These are phyloP conservation scores for Galleria mellonella DNA, from an alignment of 1,140 invertebrate genomes.

Conservation along the genomic window DNA sequence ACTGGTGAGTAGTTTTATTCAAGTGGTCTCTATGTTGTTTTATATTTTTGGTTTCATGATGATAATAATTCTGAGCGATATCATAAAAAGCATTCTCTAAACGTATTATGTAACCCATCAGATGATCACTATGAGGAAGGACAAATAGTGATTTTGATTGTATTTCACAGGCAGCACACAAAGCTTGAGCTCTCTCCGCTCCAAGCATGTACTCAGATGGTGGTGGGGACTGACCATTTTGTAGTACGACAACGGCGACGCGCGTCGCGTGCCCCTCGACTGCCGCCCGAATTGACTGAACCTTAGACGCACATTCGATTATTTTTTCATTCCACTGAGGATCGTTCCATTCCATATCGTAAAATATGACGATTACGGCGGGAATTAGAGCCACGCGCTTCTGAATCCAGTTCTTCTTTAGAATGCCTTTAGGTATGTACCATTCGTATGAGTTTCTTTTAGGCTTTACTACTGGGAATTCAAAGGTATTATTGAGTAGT, in stretches of 20 bases:
- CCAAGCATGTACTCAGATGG: constrained; percentile 90
- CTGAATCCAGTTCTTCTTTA: constrained; percentile 96
- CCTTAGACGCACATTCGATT: constrained; percentile 91
- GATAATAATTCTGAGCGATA: constrained; percentile 93
- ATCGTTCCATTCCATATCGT: constrained; percentile 98
- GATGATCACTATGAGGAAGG: constrained; percentile 91
- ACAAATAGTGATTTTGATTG: constrained; percentile 94
- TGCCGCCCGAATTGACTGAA: constrained; percentile 84
- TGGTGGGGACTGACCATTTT: constrained; percentile 85
- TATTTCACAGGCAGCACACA: constrained; percentile 94
- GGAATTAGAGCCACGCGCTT: constrained; percentile 95
- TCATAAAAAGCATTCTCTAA: constrained; percentile 96
- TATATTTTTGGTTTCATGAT: constrained; percentile 89
- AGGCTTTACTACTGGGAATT: constrained; percentile 92
- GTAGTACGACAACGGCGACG: constrained; percentile 92
- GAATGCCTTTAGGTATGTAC: constrained; percentile 96
- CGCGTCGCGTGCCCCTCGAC: constrained; percentile 87
- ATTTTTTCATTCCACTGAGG: constrained; percentile 94
- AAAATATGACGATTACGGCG: constrained; percentile 94
- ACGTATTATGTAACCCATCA: constrained; percentile 83
- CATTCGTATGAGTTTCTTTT: constrained; percentile 95
- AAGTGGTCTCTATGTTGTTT: constrained; percentile 93
- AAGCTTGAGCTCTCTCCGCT: constrained; percentile 89
- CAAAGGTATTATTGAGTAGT: constrained; percentile 83
- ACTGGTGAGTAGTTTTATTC: constrained; percentile 93